Percentiles rank a stretch among this genome's conserved stretches.
Conservation (phyloP, 2,113 vertebrate species). For the Nanger granti region DNA sequence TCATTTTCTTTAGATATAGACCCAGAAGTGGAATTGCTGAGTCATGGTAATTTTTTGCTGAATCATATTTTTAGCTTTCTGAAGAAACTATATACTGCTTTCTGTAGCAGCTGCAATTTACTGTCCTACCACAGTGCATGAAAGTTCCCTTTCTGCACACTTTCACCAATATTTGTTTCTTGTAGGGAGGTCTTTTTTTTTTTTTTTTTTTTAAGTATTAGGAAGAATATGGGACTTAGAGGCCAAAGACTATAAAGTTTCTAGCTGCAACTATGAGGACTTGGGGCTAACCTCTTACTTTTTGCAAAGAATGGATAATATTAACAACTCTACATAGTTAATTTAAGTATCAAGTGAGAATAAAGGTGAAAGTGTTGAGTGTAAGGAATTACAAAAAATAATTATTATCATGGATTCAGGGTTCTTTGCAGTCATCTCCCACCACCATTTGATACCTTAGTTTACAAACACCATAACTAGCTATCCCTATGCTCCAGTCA, state of each 20-base stretch:
- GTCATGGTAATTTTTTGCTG: not conserved
- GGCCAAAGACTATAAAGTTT: not conserved
- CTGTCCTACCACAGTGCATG: not conserved
- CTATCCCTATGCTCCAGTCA: not conserved
- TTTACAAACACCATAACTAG: not conserved
- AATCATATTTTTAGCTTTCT: not conserved
- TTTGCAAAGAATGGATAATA: not conserved
- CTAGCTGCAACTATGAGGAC: not conserved
- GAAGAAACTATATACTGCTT: not conserved
- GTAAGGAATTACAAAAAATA: not conserved
- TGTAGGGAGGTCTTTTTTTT: not conserved
- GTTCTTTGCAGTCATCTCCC: not conserved
- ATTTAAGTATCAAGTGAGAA: not conserved
- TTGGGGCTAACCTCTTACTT: not conserved
- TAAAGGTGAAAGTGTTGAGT: not conserved
- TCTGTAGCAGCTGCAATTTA: not conserved
- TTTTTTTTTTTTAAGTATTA: not conserved
- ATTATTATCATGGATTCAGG: not conserved
- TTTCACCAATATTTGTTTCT: not conserved
- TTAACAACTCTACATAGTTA: not conserved
- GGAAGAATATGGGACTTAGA: not conserved
- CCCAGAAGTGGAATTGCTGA: not conserved
- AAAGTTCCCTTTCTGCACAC: not conserved
- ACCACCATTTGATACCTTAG: not conserved
- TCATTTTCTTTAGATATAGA: not conserved